Evolutionary conservation across 2,888 invertebrate genomes (phyloP), one percentile per base, ranked within the genome.

Genomic region (Thelaira solivaga): DNA sequence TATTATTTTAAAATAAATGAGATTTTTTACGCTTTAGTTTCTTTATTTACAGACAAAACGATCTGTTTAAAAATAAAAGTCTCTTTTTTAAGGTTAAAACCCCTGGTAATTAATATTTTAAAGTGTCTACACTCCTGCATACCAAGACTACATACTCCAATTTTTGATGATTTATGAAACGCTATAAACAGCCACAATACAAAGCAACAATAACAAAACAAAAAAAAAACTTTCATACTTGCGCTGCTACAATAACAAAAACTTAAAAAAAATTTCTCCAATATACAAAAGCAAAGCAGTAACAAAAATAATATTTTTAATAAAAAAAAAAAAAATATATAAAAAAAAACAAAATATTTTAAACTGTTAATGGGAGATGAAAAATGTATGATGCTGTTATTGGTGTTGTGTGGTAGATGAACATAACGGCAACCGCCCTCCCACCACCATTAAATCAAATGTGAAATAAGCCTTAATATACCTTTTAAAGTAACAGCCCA

Each of bases 391-490:
- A 41, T 71, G 39, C 29, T 47, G 80, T 51, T 34, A 39, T 29
- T 55, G 41, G 36, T 59, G 41, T 10, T 57, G 69, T 76, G 69
- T 61, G 61, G 45, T 49, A 67, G 69, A 64, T 53, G 74, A 69
- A 68, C 71, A 65, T 72, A 65, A 69, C 67, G 47, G 65, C 69
- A 73, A 73, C 74, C 74, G 69, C 69, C 76, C 75, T 72, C 71
- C 62, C 77, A 67, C 72, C 64, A 62, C 78, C 78, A 78, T 78
- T 78, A 78, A 78, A 78, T 78, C 74, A 78, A 78, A 78, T 78
- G 78, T 61, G 74, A 74, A 78, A 78, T 73, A 75, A 80, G 81
- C 47, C 77, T 78, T 74, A 78, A 78, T 78, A 78, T 65, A 53
- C 78, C 78, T 78, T 74, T 78, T 74, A 74, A 61, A 65, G 78